Evolutionary conservation across 2,888 invertebrate genomes (phyloP), one percentile per base, ranked within the genome.

Genomic region (Cancer borealis): DNA sequence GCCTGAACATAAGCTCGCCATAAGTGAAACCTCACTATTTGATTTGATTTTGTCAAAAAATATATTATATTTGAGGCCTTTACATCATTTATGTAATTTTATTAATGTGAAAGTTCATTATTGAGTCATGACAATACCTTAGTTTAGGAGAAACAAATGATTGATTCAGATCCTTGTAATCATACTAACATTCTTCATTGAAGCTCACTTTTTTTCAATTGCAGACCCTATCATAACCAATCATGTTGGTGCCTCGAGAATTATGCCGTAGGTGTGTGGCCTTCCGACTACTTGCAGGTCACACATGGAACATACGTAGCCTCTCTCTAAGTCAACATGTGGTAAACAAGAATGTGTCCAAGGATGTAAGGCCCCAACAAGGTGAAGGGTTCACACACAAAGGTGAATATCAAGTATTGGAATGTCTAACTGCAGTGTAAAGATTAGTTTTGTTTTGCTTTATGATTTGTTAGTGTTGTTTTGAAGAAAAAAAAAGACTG

Each of bases 261-360:
- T 60, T 91, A 30, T 93, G 91, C 46, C 93, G 91, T 21, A 91
- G 87, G 49, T 93, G 93, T 91, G 30, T 93, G 60, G 91, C 54
- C 26, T 88, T 90, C 46, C 91, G 91, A 14, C 14, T 84, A 66
- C 91, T 45, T 54, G 45, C 60, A 3, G 91, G 54, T 46, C 87
- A 84, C 30, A n/a, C 87, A 10, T 91, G 49, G 93, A 26, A 47
- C 12, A 26, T 8, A n/a, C 93, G 79, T 8, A 88, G n/a, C 12
- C 26, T 93, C 21, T 66, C 89, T 8, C 30, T 89, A 60, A 45
- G 89, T 47, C 88, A 89, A 6, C 45, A 26, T 47, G 54, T 73
- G 21, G 88, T 45, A 73, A 73, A 73, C 39, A 84, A 54, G 14
- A 93, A 89, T 12, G 17, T 93, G n/a, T 93, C 93, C 14, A 89